Percentiles rank a stretch among this genome's conserved stretches.
These are phyloP conservation scores for Vireo altiloquus DNA, from an alignment of 2,113 vertebrate species.

Conservation along the genomic window DNA sequence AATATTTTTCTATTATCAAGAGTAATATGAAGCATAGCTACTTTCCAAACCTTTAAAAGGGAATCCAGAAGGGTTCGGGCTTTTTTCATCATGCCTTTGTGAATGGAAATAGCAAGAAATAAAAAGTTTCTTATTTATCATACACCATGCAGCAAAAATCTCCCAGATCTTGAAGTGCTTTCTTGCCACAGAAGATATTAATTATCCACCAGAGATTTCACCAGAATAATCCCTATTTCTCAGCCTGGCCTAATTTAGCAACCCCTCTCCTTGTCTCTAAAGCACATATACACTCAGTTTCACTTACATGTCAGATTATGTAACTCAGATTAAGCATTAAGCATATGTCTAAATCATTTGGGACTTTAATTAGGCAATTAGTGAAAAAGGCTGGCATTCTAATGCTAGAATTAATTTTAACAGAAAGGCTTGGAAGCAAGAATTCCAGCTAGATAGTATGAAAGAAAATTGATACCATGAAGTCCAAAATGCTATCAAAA, in stretches of 20 bases:
- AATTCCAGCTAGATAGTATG: background rate
- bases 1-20: background rate
- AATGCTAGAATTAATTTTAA: background rate
- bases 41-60: background rate
- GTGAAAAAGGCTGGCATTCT: background rate
- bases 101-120: background rate
- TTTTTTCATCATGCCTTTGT: background rate
- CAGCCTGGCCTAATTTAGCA: background rate
- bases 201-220: background rate
- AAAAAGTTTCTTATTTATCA: background rate
- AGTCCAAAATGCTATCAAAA: background rate
- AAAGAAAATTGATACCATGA: background rate
- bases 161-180: background rate
- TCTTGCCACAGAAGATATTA: background rate
- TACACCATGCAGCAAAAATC: background rate
- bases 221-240: background rate
- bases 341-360: background rate
- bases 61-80: background rate
- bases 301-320: background rate
- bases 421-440: background rate
- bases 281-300: background rate
- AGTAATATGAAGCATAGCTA: background rate
- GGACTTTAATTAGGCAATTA: background rate
- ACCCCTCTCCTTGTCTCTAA: background rate
- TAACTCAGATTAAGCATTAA: constrained; percentile 12